Base-by-base conservation (phyloP, 1,140 invertebrate genomes). In the Cepaea nemoralis region DNA sequence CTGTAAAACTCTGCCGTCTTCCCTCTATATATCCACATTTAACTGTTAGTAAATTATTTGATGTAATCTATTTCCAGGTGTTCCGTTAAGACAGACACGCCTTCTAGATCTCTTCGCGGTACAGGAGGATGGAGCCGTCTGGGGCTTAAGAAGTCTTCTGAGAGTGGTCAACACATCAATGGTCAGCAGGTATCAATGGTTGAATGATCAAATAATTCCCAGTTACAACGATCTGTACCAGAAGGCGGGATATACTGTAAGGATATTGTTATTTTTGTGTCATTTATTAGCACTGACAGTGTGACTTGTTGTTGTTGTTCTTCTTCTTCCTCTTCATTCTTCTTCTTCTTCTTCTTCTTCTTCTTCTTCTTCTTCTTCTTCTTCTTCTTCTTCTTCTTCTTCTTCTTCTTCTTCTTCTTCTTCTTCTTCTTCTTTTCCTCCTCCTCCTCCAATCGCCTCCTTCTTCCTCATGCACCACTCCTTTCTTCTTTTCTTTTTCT, bases 121-220 rank as follows among this genome's bases (percentile, higher is more conserved):
- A 0, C 84, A 84, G 35, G 84, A 84, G 33, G 76, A 83, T 48
- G 82, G 81, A 14, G 81, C 80, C 16, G 83, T 90, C 1, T 90
- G 87, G 86, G 88, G 88, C 10, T 77, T 88, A 35, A 84, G 85
- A 45, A 89, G 86, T 73, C 83, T 89, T 2, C 81, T 90, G 12
- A 71, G 84, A 33, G 83, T 85, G 8, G 82, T 89, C 0, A 85
- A 87, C 70, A 84, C 87, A 0, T 67, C 80, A 2, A 67, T 77
- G n/a, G 40, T 89, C 16, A 81, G 85, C 55, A 82, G 86, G 40
- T 90, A 90, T 79, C 80, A 83, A 37, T 89, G 88, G 88, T 81
- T 90, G n/a, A 48, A 88, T 14, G 83, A 87, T 5, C 83, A 90
- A 35, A 79, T 90, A 37, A 90, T 89, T 27, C 89, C 89, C 2